phyloP scores from a whole-genome alignment of 2,797 vertebrate genomes.

The Lophura swinhoii region DNA sequence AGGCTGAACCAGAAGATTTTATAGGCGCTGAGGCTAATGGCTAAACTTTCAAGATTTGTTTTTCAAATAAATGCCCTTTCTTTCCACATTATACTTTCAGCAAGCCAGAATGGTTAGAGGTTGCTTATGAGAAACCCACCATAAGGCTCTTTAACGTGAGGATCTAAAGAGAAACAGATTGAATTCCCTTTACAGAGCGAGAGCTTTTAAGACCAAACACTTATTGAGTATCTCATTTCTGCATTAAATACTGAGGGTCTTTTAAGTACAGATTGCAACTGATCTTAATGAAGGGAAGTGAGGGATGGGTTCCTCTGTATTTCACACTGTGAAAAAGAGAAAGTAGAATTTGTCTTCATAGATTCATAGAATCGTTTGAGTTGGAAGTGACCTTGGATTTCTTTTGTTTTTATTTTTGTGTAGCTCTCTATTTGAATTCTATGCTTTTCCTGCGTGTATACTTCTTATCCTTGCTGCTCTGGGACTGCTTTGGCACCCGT shows the following conservation, averaged over 20 bases:
- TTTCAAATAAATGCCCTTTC: constrained; percentile 75
- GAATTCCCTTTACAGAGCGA: constrained; percentile 62
- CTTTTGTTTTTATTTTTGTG: not conserved
- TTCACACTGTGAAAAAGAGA: not conserved
- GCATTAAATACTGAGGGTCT: constrained; percentile 53
- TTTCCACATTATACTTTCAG: constrained; percentile 66
- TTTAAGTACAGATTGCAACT: constrained; percentile 36
- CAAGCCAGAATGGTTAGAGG: constrained; percentile 64
- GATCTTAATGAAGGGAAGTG: constrained; percentile 35
- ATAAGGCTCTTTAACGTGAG: constrained; percentile 42
- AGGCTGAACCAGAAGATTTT: constrained; percentile 71
- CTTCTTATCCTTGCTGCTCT: not conserved
- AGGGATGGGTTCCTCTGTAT: not conserved
- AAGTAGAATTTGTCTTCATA: not conserved
- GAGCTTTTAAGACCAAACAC: constrained; percentile 54
- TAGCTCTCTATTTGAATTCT: not conserved
- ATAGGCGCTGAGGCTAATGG: constrained; percentile 72
- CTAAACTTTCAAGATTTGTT: constrained; percentile 79
- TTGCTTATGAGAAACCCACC: constrained; percentile 72
- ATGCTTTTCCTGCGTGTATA: not conserved
- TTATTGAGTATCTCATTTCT: constrained; percentile 70
- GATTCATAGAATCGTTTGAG: no score
- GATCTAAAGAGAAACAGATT: constrained; percentile 75
- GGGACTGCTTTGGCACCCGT: not conserved
- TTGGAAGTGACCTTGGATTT: not conserved